Evolutionary conservation across 2,113 vertebrate genomes (phyloP).

Genomic region (Cyanoliseus patagonus): DNA sequence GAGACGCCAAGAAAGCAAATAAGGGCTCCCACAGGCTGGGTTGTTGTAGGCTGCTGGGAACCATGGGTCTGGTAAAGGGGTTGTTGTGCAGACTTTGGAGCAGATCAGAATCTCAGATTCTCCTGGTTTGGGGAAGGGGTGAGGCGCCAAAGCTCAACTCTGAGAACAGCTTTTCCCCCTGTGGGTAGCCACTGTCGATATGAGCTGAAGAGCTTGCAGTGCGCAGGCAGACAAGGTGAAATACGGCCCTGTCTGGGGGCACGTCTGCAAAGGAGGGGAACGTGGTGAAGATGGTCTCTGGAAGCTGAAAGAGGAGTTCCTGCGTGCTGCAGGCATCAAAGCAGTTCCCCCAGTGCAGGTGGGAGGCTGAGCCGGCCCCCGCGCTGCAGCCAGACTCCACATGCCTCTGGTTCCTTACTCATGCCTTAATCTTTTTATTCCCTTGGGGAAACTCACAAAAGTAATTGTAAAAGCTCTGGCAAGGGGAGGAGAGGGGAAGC

Average conservation of each 20-base stretch:
- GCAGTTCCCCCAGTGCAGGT: neutral
- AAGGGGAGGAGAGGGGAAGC: neutral
- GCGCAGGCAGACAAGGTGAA: neutral
- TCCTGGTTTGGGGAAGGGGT: rapidly evolving
- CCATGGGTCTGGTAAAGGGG: neutral
- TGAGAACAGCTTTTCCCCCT: neutral
- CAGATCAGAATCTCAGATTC: neutral
- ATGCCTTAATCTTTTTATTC: conserved; percentile 6
- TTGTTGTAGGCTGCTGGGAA: neutral
- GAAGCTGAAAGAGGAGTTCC: neutral
- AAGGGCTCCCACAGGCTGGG: neutral
- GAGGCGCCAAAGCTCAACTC: neutral
- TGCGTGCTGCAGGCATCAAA: neutral
- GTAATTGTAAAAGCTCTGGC: neutral
- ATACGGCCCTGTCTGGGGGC: rapidly evolving
- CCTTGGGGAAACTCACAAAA: neutral
- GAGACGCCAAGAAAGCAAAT: neutral
- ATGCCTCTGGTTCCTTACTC: conserved; percentile 18
- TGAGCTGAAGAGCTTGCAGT: neutral
- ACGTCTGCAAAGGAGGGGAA: neutral
- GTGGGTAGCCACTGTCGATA: neutral
- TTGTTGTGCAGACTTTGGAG: neutral
- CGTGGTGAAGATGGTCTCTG: neutral
- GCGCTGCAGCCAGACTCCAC: neutral
- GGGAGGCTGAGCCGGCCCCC: neutral